A percentile compares a stretch with the other conserved stretches of the same genome.
Conservation (phyloP, 2,113 vertebrate species). For the Myrmophylax atrothorax region DNA sequence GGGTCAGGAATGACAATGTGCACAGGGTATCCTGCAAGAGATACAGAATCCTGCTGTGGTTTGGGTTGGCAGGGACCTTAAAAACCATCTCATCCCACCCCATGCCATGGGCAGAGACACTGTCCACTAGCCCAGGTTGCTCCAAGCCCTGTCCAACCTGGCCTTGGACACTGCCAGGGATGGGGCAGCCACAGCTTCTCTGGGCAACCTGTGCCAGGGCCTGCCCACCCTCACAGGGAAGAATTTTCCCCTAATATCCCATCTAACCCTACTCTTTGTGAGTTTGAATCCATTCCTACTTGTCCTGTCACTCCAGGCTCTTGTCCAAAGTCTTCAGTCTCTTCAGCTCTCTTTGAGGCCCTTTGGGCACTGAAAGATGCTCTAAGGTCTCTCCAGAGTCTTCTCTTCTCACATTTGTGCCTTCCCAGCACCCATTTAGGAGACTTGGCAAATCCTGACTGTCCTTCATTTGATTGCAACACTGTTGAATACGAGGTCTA, state of each 20-base stretch:
- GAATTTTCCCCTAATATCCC: not conserved
- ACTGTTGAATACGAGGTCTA: not conserved
- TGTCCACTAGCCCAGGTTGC: accelerated
- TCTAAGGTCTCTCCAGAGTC: accelerated
- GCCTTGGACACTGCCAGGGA: not conserved
- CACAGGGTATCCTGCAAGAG: not conserved
- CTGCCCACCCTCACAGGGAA: not conserved
- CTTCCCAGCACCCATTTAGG: not conserved
- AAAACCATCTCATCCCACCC: not conserved
- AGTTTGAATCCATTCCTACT: not conserved
- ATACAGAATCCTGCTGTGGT: not conserved
- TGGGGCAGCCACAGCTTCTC: not conserved
- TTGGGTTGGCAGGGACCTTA: not conserved
- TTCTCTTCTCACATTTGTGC: not conserved
- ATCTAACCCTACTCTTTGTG: not conserved
- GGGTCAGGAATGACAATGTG: not conserved
- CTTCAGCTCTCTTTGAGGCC: not conserved
- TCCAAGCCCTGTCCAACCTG: not conserved
- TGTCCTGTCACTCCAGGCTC: not conserved
- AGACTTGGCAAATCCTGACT: not conserved
- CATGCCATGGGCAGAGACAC: not conserved
- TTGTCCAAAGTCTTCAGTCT: not conserved
- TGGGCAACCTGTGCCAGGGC: not conserved
- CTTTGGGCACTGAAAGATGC: not conserved
- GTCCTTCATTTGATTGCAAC: not conserved